Evolutionary conservation across 2,113 vertebrate genomes (phyloP).

Genomic region (Myrmophylax atrothorax): DNA sequence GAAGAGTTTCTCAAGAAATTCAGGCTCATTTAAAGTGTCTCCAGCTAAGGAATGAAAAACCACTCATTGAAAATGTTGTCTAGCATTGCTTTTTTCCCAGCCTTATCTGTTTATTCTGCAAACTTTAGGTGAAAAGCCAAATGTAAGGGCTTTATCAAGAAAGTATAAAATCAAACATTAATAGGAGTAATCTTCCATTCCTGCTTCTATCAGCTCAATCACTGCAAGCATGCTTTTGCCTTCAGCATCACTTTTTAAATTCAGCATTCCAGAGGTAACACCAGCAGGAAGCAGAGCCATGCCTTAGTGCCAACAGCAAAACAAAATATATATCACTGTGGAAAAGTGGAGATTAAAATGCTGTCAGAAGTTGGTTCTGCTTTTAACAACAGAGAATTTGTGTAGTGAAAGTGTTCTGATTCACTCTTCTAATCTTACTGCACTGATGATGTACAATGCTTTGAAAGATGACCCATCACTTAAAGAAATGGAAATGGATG

Average conservation of each 20-base stretch:
- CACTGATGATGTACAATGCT: neutral
- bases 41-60: constrained; percentile 10
- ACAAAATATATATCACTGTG: neutral
- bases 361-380: neutral
- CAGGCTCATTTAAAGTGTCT: neutral
- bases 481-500: neutral
- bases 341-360: neutral
- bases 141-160: neutral
- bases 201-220: neutral
- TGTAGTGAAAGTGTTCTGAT: neutral
- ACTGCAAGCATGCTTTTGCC: neutral
- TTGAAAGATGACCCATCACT: neutral
- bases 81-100: neutral
- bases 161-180: neutral
- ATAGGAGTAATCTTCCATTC: neutral
- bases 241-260: neutral
- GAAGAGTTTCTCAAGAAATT: constrained; percentile 2
- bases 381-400: neutral
- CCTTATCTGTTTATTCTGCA: neutral
- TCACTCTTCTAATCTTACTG: neutral
- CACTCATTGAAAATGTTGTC: neutral
- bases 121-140: neutral
- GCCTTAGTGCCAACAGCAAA: neutral
- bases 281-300: neutral
- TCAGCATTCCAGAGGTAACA: neutral